Conservation (phyloP, 2,888 invertebrate species). For the Petrophora chlorosata region DNA sequence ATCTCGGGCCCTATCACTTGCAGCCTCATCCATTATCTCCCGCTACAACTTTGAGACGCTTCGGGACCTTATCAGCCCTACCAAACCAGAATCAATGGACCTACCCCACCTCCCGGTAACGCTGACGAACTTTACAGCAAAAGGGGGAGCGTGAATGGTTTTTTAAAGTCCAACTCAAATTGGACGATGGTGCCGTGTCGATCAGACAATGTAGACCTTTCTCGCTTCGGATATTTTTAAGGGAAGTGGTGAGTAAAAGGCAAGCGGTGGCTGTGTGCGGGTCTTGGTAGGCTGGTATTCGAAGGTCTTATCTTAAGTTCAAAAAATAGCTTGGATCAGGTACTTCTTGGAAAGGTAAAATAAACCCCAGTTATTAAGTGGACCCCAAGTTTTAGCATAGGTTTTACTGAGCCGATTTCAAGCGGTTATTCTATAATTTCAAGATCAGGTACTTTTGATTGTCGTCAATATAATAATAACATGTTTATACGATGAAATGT, state of each 20-base stretch:
- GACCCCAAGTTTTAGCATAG: no score
- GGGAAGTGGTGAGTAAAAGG: constrained; percentile 43
- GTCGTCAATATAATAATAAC: no score
- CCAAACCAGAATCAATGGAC: constrained; percentile 44
- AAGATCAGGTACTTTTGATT: no score
- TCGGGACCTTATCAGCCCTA: constrained; percentile 51
- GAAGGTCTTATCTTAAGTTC: constrained; percentile 16
- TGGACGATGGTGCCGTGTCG: constrained; percentile 39
- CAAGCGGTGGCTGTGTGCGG: constrained; percentile 28
- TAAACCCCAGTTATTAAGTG: no score
- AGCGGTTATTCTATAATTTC: no score
- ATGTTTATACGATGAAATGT: no score
- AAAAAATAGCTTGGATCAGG: constrained; percentile 4
- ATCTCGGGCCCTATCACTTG: constrained; percentile 45
- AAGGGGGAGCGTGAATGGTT: constrained; percentile 19
- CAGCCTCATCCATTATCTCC: constrained; percentile 55
- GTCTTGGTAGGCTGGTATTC: constrained; percentile 29
- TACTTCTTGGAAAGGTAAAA: no score
- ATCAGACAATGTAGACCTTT: constrained; percentile 40
- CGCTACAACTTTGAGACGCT: constrained; percentile 53
- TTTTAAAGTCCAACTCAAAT: constrained; percentile 38
- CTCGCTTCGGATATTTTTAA: constrained; percentile 37
- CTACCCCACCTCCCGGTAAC: constrained; percentile 27
- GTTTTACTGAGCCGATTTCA: no score
- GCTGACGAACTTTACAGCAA: constrained; percentile 18